A percentile compares a stretch with the other conserved stretches of the same genome.
phyloP scores from a whole-genome alignment of 1,140 invertebrate species.

The Zaprionus lachaisei region DNA sequence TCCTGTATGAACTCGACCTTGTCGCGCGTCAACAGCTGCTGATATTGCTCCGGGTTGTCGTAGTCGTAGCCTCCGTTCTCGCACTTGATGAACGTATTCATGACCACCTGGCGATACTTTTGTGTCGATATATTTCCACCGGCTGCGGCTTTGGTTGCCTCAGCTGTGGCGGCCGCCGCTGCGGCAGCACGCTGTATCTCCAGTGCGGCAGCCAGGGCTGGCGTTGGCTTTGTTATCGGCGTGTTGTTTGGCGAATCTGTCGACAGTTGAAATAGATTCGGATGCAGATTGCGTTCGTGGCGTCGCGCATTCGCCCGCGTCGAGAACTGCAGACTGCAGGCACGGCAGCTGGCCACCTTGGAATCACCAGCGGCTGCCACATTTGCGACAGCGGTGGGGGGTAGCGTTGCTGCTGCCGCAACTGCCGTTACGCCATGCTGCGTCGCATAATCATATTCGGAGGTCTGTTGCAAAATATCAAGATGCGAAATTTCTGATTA shows the following conservation, averaged over 20 bases:
- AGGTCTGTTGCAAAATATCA: slow-evolving; percentile 41
- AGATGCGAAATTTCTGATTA: slow-evolving; percentile 18
- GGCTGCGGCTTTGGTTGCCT: slow-evolving; percentile 61
- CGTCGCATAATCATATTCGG: slow-evolving; percentile 70
- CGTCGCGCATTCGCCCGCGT: slow-evolving; percentile 83
- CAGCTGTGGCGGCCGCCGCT: slow-evolving; percentile 64
- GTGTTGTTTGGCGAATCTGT: slow-evolving; percentile 75
- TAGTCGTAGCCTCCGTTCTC: slow-evolving; percentile 79
- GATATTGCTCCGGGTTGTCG: slow-evolving; percentile 81
- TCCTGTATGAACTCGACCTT: slow-evolving; percentile 81
- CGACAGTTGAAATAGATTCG: slow-evolving; percentile 79
- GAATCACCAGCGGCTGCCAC: slow-evolving; percentile 69
- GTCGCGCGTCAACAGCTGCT: slow-evolving; percentile 69
- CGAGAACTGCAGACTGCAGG: slow-evolving; percentile 83
- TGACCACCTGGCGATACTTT: slow-evolving; percentile 76
- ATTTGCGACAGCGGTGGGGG: slow-evolving; percentile 66
- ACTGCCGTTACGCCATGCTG: slow-evolving; percentile 69
- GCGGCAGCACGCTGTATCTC: slow-evolving; percentile 74
- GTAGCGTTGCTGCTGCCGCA: slow-evolving; percentile 51
- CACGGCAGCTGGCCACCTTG: slow-evolving; percentile 77
- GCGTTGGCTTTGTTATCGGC: slow-evolving; percentile 75
- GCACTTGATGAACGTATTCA: slow-evolving; percentile 79
- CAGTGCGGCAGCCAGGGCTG: slow-evolving; percentile 71
- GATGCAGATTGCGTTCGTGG: slow-evolving; percentile 82
- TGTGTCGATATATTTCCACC: slow-evolving; percentile 71